Conservation (phyloP, 2,888 invertebrate species). For the Ceriagrion tenellum region DNA sequence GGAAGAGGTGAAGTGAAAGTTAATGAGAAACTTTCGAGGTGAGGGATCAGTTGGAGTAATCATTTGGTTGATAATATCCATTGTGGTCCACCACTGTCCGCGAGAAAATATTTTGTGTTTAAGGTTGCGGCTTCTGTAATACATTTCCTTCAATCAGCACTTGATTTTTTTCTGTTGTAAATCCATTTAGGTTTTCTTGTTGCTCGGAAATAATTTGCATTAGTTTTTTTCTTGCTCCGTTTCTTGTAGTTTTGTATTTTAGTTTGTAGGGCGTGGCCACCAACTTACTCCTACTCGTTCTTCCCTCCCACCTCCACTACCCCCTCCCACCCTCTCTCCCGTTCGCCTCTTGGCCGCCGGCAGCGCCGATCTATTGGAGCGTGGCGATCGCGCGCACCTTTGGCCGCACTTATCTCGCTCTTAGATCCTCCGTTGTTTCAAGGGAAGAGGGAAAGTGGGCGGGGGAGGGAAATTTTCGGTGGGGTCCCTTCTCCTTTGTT, state of each 20-base stretch:
- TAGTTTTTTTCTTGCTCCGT: not conserved
- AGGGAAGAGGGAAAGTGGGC: not conserved
- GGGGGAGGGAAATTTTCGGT: not conserved
- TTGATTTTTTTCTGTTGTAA: too few relatives aligned
- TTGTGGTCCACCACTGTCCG: too few relatives aligned
- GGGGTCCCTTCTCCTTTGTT: constrained; percentile 37
- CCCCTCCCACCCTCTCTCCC: not conserved
- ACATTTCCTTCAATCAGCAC: too few relatives aligned
- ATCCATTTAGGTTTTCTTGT: too few relatives aligned
- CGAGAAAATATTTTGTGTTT: too few relatives aligned
- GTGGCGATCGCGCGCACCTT: constrained; percentile 57
- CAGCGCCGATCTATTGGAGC: constrained; percentile 41
- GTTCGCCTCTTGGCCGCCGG: not conserved
- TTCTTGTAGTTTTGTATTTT: not conserved
- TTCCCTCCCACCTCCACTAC: not conserved
- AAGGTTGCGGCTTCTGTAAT: too few relatives aligned
- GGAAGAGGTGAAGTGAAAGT: too few relatives aligned
- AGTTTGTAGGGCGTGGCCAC: constrained; percentile 34
- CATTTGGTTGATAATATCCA: too few relatives aligned
- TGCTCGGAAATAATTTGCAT: too few relatives aligned
- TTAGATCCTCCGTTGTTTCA: not conserved
- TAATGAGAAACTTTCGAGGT: too few relatives aligned
- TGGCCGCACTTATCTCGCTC: constrained; percentile 31
- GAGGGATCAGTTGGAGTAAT: too few relatives aligned
- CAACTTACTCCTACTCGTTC: not conserved